Conservation (phyloP, 2,113 vertebrate species). For the Poeciliopsis occidentalis region DNA sequence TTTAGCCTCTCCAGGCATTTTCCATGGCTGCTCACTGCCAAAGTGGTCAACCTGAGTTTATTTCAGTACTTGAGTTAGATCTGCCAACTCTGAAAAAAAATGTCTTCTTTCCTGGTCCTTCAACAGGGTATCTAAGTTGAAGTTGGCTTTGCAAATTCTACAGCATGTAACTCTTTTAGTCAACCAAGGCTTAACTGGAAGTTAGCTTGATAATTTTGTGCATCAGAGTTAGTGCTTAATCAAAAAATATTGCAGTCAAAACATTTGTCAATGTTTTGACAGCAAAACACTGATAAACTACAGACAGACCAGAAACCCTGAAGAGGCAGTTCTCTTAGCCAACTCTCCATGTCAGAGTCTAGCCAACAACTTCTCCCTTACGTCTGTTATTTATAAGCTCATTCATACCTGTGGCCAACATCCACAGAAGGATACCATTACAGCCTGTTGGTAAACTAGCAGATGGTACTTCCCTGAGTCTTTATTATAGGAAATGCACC, state of each 20-base stretch:
- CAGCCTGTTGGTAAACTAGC: slow-evolving; percentile 55
- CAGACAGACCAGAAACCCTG: slow-evolving; percentile 67
- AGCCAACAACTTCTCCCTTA: slow-evolving; percentile 65
- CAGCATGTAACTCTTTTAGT: neutral
- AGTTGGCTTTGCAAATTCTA: slow-evolving; percentile 17
- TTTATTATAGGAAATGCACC: slow-evolving; percentile 52
- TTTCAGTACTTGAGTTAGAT: slow-evolving; percentile 41
- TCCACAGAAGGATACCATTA: slow-evolving; percentile 67
- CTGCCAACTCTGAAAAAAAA: slow-evolving; percentile 9
- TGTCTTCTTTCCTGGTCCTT: slow-evolving; percentile 2
- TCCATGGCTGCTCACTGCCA: slow-evolving; percentile 46
- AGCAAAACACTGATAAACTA: slow-evolving; percentile 11
- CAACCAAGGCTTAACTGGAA: slow-evolving; percentile 9
- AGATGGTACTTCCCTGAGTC: slow-evolving; percentile 52
- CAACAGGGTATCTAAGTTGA: slow-evolving; percentile 6
- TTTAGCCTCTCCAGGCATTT: slow-evolving; percentile 53
- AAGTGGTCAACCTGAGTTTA: slow-evolving; percentile 40
- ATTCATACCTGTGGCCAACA: slow-evolving; percentile 61
- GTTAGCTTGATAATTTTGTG: slow-evolving; percentile 38
- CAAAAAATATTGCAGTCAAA: slow-evolving; percentile 64
- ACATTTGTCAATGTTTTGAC: slow-evolving; percentile 46
- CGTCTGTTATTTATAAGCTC: slow-evolving; percentile 69
- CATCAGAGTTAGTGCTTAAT: slow-evolving; percentile 51
- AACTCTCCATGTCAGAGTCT: slow-evolving; percentile 61
- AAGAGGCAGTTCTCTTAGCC: slow-evolving; percentile 64